phyloP scores from a whole-genome alignment of 2,797 vertebrate species.

The Bovichtus diacanthus region DNA sequence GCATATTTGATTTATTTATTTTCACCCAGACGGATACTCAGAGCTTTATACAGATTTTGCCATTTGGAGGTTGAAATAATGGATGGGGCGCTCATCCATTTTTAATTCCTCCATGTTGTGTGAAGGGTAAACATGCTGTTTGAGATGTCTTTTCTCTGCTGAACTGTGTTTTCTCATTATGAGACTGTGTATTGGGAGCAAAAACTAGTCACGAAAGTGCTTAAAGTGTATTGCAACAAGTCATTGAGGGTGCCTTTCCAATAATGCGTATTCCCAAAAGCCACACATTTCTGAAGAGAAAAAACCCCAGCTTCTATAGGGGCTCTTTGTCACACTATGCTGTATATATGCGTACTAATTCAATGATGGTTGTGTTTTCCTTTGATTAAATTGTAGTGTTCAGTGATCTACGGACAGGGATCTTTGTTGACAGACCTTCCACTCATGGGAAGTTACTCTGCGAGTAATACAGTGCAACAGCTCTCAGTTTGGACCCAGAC shows the following conservation, averaged over 20 bases:
- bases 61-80: slow-evolving; percentile 91
- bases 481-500: slow-evolving; percentile 83
- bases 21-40: slow-evolving; percentile 88
- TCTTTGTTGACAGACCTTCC: slow-evolving; percentile 71
- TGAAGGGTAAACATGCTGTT: slow-evolving; percentile 90
- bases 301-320: slow-evolving; percentile 19
- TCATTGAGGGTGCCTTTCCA: slow-evolving; percentile 64
- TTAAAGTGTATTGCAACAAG: slow-evolving; percentile 76
- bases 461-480: slow-evolving; percentile 68
- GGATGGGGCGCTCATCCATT: slow-evolving; percentile 87
- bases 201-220: slow-evolving; percentile 80
- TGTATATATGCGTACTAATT: slow-evolving; percentile 22
- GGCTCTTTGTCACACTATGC: slow-evolving; percentile 44
- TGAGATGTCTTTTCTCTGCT: slow-evolving; percentile 87
- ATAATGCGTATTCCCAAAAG: slow-evolving; percentile 65
- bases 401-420: slow-evolving; percentile 66
- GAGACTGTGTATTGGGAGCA: slow-evolving; percentile 68
- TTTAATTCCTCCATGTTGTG: slow-evolving; percentile 89
- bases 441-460: slow-evolving; percentile 75
- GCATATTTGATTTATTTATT: slow-evolving; percentile 90
- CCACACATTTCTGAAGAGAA: slow-evolving; percentile 43
- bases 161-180: slow-evolving; percentile 86
- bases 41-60: slow-evolving; percentile 88
- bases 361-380: slow-evolving; percentile 48
- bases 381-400: slow-evolving; percentile 67